Evolutionary conservation across 1,140 invertebrate species (phyloP).

Genomic region (Chionoecetes opilio): DNA sequence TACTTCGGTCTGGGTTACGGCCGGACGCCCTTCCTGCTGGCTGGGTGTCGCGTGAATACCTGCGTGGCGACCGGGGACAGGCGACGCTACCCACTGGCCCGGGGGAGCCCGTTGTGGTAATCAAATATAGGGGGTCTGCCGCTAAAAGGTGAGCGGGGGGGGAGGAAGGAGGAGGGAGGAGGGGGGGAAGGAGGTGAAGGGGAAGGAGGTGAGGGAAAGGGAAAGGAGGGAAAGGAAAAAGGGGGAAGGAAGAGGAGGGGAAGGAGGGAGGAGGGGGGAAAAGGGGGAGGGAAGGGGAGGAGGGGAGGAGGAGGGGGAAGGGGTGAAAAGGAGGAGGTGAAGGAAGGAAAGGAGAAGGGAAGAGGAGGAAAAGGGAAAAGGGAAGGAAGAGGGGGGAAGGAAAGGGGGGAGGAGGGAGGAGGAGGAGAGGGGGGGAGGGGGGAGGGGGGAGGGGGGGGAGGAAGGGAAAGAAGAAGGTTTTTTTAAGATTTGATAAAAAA

Average conservation of each 20-base stretch:
- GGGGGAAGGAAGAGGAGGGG: not conserved
- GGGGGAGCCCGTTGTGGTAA: constrained; percentile 67
- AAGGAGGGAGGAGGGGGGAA: not conserved
- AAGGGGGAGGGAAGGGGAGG: not conserved
- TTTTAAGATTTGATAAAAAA: too few species aligned
- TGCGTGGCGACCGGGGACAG: constrained; percentile 59
- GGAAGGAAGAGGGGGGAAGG: not conserved
- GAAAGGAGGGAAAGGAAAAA: not conserved
- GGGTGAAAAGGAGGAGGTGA: not conserved
- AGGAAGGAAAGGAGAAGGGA: not conserved
- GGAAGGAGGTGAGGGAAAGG: not conserved
- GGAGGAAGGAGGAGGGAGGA: constrained; percentile 16
- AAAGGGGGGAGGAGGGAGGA: not conserved
- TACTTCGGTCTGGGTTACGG: constrained; percentile 61
- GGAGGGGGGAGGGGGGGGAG: too few species aligned
- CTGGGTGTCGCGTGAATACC: constrained; percentile 61
- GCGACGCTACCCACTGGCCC: constrained; percentile 21
- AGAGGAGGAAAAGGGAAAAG: not conserved
- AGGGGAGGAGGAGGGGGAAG: not conserved
- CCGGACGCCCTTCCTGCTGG: constrained; percentile 50
- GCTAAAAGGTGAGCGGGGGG: not conserved
- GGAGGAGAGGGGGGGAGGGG: not conserved
- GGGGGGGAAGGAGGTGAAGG: not conserved
- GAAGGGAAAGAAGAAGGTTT: too few species aligned
- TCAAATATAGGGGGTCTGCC: constrained; percentile 34